A percentile compares a stretch with the other conserved stretches of the same genome.
Evolutionary conservation across 2,888 invertebrate species (phyloP).

Genomic region (Acanthosepion esculentum): DNA sequence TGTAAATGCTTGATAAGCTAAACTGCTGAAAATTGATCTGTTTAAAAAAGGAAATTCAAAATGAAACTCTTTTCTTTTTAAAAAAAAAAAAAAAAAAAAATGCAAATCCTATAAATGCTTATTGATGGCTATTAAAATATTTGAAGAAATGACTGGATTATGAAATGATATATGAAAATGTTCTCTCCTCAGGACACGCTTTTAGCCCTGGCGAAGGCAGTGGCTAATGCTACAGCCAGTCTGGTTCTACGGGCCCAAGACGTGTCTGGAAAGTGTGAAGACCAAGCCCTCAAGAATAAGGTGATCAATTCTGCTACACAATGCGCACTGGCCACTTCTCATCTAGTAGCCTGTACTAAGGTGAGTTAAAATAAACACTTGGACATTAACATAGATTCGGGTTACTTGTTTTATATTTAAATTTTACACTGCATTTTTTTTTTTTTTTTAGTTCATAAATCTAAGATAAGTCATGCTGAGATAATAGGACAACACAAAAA

Average conservation of each 20-base stretch:
- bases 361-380: slow-evolving; percentile 73
- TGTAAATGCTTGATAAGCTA: neutral
- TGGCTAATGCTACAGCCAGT: slow-evolving; percentile 97
- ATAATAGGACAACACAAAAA: no score
- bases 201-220: slow-evolving; percentile 93
- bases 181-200: slow-evolving; percentile 83
- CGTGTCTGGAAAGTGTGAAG: slow-evolving; percentile 89
- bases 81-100: neutral
- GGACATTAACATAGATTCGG: no score
- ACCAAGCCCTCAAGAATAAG: slow-evolving; percentile 85
- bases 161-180: slow-evolving; percentile 34
- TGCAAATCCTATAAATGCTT: neutral
- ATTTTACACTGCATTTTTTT: no score
- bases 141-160: neutral
- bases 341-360: slow-evolving; percentile 97
- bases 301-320: slow-evolving; percentile 97
- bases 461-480: no score
- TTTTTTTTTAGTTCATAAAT: neutral
- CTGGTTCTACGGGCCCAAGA: slow-evolving; percentile 96
- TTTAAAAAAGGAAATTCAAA: neutral
- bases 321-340: slow-evolving; percentile 97
- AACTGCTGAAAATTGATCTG: neutral
- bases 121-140: neutral
- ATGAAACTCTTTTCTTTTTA: neutral
- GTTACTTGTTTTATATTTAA: no score